A percentile compares a stretch with the other conserved stretches of the same genome.
Conservation (phyloP, 2,113 vertebrate species). For the Oxygymnocypris stewartii region DNA sequence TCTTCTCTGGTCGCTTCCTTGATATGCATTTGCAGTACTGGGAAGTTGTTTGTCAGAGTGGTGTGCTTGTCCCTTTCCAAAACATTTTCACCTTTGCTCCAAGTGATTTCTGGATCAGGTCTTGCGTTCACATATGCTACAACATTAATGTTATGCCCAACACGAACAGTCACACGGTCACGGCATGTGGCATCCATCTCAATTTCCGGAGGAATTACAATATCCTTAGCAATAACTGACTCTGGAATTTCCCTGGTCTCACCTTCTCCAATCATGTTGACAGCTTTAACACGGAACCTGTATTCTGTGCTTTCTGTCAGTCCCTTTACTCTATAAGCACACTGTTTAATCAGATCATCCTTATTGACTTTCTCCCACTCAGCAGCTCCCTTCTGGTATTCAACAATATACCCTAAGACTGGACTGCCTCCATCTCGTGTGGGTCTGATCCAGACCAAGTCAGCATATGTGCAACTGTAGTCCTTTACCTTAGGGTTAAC, state of each 20-base stretch:
- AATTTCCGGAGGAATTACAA: constrained; percentile 94
- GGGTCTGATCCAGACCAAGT: constrained; percentile 96
- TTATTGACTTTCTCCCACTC: constrained; percentile 91
- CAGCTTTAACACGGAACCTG: constrained; percentile 89
- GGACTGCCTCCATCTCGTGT: constrained; percentile 94
- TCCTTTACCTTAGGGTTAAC: constrained; percentile 97
- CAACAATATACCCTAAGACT: constrained; percentile 91
- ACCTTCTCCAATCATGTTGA: constrained; percentile 95
- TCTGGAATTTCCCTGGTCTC: constrained; percentile 91
- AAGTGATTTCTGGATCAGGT: constrained; percentile 91
- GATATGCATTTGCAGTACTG: constrained; percentile 84
- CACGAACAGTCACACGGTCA: constrained; percentile 89
- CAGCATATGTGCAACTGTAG: constrained; percentile 88
- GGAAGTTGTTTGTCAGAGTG: constrained; percentile 83
- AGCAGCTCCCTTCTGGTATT: constrained; percentile 86
- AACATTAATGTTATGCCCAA: constrained; percentile 92
- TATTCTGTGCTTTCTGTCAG: constrained; percentile 90
- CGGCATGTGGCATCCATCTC: constrained; percentile 89
- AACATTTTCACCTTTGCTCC: constrained; percentile 85
- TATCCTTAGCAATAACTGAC: constrained; percentile 91
- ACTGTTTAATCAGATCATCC: constrained; percentile 90
- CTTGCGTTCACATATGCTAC: constrained; percentile 90
- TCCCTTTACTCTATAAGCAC: constrained; percentile 89
- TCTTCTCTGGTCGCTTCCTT: constrained; percentile 90
- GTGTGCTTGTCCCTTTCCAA: constrained; percentile 82